Conservation (phyloP, 2,888 invertebrate species). For the Acanthoscelides obtectus region DNA sequence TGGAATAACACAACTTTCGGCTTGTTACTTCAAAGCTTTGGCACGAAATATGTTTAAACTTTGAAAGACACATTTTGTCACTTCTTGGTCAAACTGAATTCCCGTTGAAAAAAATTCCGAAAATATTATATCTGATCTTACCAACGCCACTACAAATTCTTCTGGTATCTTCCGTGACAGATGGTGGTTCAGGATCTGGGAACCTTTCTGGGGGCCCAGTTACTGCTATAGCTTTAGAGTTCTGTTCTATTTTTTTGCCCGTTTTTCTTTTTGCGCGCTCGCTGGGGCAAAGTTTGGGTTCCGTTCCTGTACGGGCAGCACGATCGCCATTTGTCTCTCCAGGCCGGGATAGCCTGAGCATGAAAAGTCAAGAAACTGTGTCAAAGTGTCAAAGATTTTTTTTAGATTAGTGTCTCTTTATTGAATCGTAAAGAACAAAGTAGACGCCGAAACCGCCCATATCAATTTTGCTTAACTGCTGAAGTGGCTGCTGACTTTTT, state of each 20-base stretch:
- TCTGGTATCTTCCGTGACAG: background rate
- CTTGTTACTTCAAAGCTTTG: too few species aligned
- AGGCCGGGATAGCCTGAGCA: background rate
- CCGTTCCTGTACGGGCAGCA: background rate
- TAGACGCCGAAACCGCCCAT: too few species aligned
- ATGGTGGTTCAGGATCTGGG: background rate
- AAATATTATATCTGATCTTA: background rate
- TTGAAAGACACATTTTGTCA: too few species aligned
- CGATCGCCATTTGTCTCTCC: background rate
- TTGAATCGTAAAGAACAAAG: too few species aligned
- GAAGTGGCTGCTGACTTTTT: too few species aligned
- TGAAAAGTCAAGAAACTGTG: background rate
- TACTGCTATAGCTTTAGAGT: background rate
- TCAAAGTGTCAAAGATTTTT: too few species aligned
- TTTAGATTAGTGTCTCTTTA: too few species aligned
- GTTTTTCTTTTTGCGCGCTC: background rate
- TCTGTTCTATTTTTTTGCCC: background rate
- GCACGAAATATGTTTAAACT: too few species aligned
- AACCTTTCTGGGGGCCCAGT: background rate
- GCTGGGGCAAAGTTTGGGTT: background rate
- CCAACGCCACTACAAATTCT: background rate
- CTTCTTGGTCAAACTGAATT: too few species aligned
- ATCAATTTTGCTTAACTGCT: too few species aligned
- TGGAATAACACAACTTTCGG: too few species aligned
- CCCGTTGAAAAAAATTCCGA: too few species aligned